Evolutionary conservation across 2,888 invertebrate genomes (phyloP).

Genomic region (Spicauda simplicius): DNA sequence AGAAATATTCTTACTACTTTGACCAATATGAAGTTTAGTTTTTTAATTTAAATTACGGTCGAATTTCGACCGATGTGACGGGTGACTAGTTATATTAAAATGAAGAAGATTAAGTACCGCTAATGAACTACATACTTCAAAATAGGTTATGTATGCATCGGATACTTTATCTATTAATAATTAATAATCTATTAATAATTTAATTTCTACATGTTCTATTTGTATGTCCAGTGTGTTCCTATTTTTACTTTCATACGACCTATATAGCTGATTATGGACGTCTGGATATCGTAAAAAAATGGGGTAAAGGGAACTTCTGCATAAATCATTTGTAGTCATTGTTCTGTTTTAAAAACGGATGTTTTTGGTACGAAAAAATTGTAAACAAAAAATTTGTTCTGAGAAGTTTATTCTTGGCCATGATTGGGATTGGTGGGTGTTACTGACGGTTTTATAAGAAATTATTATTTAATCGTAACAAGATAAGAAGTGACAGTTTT

Average conservation of each 20-base stretch:
- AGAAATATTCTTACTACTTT: too few species aligned
- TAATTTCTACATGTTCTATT: not conserved
- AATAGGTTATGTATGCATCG: too few species aligned
- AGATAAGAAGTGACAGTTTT: too few species aligned
- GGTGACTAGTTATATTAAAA: too few species aligned
- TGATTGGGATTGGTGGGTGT: not conserved
- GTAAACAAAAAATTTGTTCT: constrained; percentile 20
- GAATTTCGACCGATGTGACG: too few species aligned
- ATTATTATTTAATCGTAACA: not conserved
- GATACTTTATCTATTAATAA: too few species aligned
- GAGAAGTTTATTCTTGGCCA: constrained; percentile 2
- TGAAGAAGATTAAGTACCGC: too few species aligned
- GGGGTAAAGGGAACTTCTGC: constrained; percentile 33
- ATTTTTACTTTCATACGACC: constrained; percentile 35
- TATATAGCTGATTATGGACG: constrained; percentile 28
- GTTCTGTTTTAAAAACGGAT: constrained; percentile 30
- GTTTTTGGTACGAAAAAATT: constrained; percentile 17
- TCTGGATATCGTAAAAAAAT: constrained; percentile 41
- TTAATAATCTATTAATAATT: not conserved
- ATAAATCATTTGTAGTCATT: constrained; percentile 31
- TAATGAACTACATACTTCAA: too few species aligned
- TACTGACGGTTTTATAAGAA: not conserved
- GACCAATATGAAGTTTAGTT: too few species aligned
- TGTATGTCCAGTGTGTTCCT: not conserved
- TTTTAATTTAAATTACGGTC: too few species aligned